Base-by-base conservation (phyloP, 2,888 invertebrate species). In the Eulithis prunata region DNA sequence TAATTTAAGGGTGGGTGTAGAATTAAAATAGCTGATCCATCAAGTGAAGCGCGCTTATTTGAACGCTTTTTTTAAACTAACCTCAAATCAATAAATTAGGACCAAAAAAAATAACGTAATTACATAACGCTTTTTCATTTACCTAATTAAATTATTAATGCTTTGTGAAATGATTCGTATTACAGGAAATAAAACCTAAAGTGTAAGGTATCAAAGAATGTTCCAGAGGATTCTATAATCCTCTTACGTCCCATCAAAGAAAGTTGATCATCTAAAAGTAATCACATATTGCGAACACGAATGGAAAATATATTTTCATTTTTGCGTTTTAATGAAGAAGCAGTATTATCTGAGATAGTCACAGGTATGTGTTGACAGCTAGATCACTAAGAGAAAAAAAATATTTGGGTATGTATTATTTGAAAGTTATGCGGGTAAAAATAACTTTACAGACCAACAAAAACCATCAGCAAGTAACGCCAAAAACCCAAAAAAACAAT, bases 311-410 rank as follows among this genome's bases (percentile, higher is more conserved):
- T 61, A 69, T 68, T 72, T 69, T 61, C 49, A 62, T 60, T 64
- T 65, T 54, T 55, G 41, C 60, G 59, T 64, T 69, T 70, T 76
- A 78, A 79, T 80, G 75, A 80, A 76, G 69, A 71, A 71, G 71
- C 69, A 59, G 71, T 59, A 75, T 75, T 76, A 75, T 67, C 13
- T 62, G 66, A 62, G 75, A 78, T 74, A 65, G 68, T 11, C 49
- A 55, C 49, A 62, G 54, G 6, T 3, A 4, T 3, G 14, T 36
- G 47, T 43, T 32, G 49, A 62, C 53, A 62, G 21, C 32, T 32
- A 32, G 6, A 32, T 32, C 21, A 21, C n/a, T n/a, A n/a, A n/a
- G n/a, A 21, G 21, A 21, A 21, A 2, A 21, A 21, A 21, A 21
- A 1, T n/a, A n/a, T n/a, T n/a, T n/a, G n/a, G n/a, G n/a, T n/a